Evolutionary conservation across 2,888 invertebrate genomes (phyloP), one percentile per base, ranked within the genome.

Genomic region (Suillia variegata): DNA sequence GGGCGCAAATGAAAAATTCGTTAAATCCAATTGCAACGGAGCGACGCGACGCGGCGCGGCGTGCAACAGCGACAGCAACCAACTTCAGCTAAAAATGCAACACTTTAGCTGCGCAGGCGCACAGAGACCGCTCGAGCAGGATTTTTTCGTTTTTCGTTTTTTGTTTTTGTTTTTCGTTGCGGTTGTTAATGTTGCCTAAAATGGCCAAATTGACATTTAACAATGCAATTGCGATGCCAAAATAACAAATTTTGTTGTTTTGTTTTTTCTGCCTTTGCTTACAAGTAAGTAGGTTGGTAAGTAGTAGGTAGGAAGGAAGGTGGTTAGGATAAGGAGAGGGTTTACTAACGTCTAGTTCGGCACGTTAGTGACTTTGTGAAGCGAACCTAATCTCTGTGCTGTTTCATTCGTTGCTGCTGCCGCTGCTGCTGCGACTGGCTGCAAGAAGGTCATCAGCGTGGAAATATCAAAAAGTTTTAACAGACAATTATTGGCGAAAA

Each of bases 131-230:
- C 6, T 31, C 31, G 31, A 12, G 31, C 31, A 6, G 31, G 31
- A n/a, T n/a, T n/a, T n/a, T n/a, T n/a, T n/a, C n/a, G n/a, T n/a
- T n/a, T n/a, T n/a, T n/a, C n/a, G n/a, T n/a, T n/a, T n/a, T n/a
- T n/a, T n/a, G n/a, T 6, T 12, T 31, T 6, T 31, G 31, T 12
- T 31, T 6, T 31, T 6, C 31, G 12, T 6, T 31, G 31, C 31
- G 12, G 31, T 31, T 53, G 20, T 49, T 55, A 49, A 55, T 55
- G 48, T 48, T 22, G 55, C 49, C 55, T 34, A 55, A 55, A 55
- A 55, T 55, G 33, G 55, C 49, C 33, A 55, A 55, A 55, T 55
- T 55, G 55, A 55, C 55, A 55, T 55, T 55, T 55, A 55, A 55
- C 55, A 55, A 55, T 55, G 45, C 38, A 38, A 38, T 38, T 38